Evolutionary conservation across 2,797 vertebrate species (phyloP).

Genomic region (Potorous gilbertii): DNA sequence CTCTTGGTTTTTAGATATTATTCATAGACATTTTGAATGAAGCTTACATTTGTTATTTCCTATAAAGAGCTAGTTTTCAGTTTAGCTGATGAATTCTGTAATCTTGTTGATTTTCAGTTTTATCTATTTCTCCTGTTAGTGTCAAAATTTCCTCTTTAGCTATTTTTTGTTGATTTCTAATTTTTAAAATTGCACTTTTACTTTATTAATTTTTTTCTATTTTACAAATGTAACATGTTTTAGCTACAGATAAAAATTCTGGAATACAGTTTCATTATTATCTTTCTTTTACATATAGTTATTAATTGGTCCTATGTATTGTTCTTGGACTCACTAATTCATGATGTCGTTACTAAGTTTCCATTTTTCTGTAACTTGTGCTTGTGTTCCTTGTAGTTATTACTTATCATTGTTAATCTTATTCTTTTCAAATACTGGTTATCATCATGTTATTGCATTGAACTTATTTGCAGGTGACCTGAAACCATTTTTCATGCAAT

Average conservation of each 20-base stretch:
- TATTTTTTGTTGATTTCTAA: not conserved
- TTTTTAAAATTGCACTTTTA: not conserved
- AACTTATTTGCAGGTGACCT: too few species aligned
- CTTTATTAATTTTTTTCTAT: not conserved
- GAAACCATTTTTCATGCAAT: not conserved
- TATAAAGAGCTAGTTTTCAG: too few species aligned
- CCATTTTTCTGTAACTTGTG: not conserved
- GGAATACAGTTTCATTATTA: not conserved
- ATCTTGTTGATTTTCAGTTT: not conserved
- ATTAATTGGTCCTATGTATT: not conserved
- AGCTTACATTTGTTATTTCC: too few species aligned
- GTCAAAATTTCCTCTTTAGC: not conserved
- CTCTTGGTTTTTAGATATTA: too few species aligned
- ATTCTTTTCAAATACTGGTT: not conserved
- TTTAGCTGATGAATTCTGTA: not conserved
- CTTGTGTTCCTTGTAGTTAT: not conserved
- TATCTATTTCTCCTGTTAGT: not conserved
- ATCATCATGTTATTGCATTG: too few species aligned
- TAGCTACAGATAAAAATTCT: not conserved
- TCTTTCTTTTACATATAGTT: not conserved
- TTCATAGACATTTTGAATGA: too few species aligned
- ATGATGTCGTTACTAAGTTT: not conserved
- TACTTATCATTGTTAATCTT: not conserved
- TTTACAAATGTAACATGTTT: not conserved
- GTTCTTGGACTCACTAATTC: not conserved